These are phyloP conservation scores for Aquatica leii DNA, from an alignment of 2,888 invertebrate genomes.

Conservation along the genomic window DNA sequence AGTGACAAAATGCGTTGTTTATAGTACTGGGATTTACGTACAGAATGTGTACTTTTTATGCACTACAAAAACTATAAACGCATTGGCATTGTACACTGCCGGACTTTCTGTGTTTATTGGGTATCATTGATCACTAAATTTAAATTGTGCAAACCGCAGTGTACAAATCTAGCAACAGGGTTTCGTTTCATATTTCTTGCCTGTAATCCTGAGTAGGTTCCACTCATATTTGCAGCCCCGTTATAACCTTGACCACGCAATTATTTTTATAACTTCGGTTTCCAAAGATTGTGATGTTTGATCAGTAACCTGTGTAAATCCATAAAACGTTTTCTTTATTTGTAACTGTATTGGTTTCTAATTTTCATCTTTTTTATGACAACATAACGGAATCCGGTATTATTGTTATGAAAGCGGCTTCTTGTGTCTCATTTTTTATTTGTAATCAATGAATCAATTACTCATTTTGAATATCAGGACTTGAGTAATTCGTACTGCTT, in stretches of 20 bases:
- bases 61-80: too few relatives aligned
- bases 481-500: background rate
- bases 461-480: conserved; percentile 1
- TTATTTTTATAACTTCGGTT: background rate
- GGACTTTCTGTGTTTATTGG: too few relatives aligned
- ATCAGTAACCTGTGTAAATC: background rate
- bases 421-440: conserved; percentile 1
- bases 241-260: background rate
- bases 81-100: too few relatives aligned
- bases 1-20: too few relatives aligned
- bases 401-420: conserved; percentile 4
- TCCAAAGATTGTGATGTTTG: background rate
- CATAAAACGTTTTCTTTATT: background rate
- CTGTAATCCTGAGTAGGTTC: background rate
- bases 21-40: too few relatives aligned
- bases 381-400: background rate
- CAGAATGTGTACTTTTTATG: too few relatives aligned
- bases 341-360: background rate
- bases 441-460: background rate
- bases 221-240: background rate
- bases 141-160: background rate
- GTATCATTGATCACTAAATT: background rate
- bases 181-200: background rate
- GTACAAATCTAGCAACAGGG: background rate
- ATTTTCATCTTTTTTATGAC: background rate